Conservation (phyloP, 2,888 invertebrate genomes). For the Eucera pruinosa region DNA sequence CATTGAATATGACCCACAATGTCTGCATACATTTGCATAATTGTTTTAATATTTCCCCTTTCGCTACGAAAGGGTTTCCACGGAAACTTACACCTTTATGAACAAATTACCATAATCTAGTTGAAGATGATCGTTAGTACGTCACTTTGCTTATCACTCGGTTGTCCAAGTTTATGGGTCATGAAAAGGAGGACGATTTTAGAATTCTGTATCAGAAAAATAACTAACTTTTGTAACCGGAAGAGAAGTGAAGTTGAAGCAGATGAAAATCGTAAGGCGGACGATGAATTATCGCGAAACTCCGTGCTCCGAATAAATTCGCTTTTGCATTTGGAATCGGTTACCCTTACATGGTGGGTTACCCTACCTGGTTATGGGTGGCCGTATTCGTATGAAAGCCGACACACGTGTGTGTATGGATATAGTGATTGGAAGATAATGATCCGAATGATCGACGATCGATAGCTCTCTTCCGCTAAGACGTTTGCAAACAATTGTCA, state of each 20-base stretch:
- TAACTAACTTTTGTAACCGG: background rate
- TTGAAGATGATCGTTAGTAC: too few relatives aligned
- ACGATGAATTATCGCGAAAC: slow-evolving; percentile 70
- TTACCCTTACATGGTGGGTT: slow-evolving; percentile 62
- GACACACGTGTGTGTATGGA: slow-evolving; percentile 28
- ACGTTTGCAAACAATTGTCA: slow-evolving; percentile 26
- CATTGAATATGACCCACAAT: slow-evolving; percentile 39
- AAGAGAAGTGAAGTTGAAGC: slow-evolving; percentile 33
- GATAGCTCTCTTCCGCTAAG: slow-evolving; percentile 50
- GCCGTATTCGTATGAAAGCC: slow-evolving; percentile 39
- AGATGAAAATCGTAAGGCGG: slow-evolving; percentile 27
- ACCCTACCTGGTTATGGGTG: slow-evolving; percentile 57
- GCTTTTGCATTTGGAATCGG: slow-evolving; percentile 67
- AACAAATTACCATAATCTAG: background rate
- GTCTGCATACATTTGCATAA: slow-evolving; percentile 54
- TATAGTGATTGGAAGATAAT: slow-evolving; percentile 38
- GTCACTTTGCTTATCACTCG: slow-evolving; percentile 9
- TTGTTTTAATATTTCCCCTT: slow-evolving; percentile 7
- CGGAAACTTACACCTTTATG: background rate
- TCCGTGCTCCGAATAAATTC: slow-evolving; percentile 72
- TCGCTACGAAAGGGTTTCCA: background rate
- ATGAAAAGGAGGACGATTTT: slow-evolving; percentile 18
- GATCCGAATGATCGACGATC: slow-evolving; percentile 50
- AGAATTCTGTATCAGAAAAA: background rate
- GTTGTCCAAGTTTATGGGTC: slow-evolving; percentile 19